These are phyloP conservation scores for Sparus aurata DNA, from an alignment of 2,797 vertebrate species.

Conservation along the genomic window DNA sequence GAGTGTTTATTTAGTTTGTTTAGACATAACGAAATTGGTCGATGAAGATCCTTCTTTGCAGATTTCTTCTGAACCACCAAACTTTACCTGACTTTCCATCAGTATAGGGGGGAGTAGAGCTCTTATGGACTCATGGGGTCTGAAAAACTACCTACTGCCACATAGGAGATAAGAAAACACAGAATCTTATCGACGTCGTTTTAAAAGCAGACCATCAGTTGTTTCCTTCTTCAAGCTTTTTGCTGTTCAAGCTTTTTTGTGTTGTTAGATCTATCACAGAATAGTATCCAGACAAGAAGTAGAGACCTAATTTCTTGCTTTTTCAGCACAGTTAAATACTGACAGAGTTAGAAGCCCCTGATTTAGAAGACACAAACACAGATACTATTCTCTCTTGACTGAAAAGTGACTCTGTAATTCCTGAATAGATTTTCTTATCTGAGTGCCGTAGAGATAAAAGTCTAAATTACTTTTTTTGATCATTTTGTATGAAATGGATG, in stretches of 20 bases:
- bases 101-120: too few species aligned
- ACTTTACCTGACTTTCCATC: too few species aligned
- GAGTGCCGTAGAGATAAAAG: background rate
- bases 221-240: background rate
- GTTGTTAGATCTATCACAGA: too few species aligned
- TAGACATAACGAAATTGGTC: too few species aligned
- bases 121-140: background rate
- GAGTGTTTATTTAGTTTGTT: too few species aligned
- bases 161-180: background rate
- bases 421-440: background rate
- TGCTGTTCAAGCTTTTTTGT: too few species aligned
- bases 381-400: background rate
- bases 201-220: background rate
- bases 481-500: constrained; percentile 3
- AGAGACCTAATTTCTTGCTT: background rate
- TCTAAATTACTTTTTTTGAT: constrained; percentile 3
- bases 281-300: background rate
- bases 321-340: background rate
- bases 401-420: background rate
- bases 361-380: background rate
- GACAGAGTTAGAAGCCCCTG: background rate
- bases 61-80: too few species aligned
- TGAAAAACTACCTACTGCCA: background rate
- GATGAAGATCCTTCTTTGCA: too few species aligned
- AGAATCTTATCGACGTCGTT: background rate